Conservation (phyloP, 1,140 invertebrate species). For the Venturia canescens region DNA sequence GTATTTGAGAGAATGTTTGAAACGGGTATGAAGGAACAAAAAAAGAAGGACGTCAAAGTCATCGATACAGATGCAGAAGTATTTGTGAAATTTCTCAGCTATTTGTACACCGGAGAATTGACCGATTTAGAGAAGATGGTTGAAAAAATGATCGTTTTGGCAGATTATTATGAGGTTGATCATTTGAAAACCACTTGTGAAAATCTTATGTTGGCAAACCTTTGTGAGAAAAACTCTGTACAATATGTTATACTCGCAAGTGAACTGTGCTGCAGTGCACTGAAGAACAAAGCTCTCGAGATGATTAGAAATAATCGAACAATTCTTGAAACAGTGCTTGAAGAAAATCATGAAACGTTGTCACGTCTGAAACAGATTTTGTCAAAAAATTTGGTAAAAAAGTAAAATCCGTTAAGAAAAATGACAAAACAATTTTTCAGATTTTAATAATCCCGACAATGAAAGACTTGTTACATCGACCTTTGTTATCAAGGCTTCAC, state of each 20-base stretch:
- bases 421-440: too few species aligned
- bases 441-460: too few species aligned
- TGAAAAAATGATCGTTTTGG: background rate
- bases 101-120: conserved; percentile 35
- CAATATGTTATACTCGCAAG: background rate
- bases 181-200: background rate
- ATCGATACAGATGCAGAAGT: background rate
- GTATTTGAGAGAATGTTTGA: conserved; percentile 53
- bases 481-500: too few species aligned
- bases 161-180: background rate
- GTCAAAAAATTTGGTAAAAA: too few species aligned
- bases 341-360: too few species aligned
- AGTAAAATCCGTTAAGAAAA: too few species aligned
- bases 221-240: background rate
- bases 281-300: background rate
- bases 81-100: conserved; percentile 21
- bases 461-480: too few species aligned
- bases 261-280: background rate
- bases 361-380: too few species aligned
- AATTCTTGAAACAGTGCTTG: background rate
- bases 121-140: background rate
- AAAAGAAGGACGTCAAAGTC: conserved; percentile 33
- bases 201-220: background rate
- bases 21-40: conserved; percentile 27
- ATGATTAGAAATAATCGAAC: background rate